A percentile compares a stretch with the other conserved stretches of the same genome.
Conservation (phyloP, 2,797 vertebrate genomes). For the Gallirallus australis region DNA sequence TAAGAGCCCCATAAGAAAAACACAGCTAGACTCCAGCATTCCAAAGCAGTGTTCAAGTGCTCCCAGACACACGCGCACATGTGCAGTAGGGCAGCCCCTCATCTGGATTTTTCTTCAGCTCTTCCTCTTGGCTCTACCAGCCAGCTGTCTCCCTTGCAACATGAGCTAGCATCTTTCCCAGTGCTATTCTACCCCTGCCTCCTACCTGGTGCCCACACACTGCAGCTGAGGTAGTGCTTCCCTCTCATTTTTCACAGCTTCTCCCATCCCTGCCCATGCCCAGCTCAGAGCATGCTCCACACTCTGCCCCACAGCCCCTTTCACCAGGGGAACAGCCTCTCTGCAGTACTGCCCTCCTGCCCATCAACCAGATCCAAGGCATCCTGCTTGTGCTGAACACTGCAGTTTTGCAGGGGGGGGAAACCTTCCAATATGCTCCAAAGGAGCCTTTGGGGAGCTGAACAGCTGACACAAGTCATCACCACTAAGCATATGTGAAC, state of each 20-base stretch:
- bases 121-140: neutral
- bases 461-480: slow-evolving; percentile 11
- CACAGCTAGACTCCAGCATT: neutral
- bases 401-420: accelerated
- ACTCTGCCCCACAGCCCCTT: neutral
- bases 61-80: accelerated
- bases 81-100: neutral
- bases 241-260: neutral
- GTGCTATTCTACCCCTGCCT: accelerated
- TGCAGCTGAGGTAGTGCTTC: accelerated
- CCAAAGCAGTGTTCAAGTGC: neutral
- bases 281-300: neutral
- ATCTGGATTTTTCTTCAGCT: neutral
- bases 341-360: neutral
- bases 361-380: neutral
- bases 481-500: neutral
- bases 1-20: neutral
- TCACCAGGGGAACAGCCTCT: neutral
- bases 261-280: neutral
- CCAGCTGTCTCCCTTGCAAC: neutral
- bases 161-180: neutral
- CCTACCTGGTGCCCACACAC: neutral
- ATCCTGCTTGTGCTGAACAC: neutral
- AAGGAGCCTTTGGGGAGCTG: neutral
- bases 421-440: neutral